Percentiles rank a stretch among this genome's conserved stretches.
Conservation (phyloP, 2,113 vertebrate species). For the Nerophis lumbriciformis region DNA sequence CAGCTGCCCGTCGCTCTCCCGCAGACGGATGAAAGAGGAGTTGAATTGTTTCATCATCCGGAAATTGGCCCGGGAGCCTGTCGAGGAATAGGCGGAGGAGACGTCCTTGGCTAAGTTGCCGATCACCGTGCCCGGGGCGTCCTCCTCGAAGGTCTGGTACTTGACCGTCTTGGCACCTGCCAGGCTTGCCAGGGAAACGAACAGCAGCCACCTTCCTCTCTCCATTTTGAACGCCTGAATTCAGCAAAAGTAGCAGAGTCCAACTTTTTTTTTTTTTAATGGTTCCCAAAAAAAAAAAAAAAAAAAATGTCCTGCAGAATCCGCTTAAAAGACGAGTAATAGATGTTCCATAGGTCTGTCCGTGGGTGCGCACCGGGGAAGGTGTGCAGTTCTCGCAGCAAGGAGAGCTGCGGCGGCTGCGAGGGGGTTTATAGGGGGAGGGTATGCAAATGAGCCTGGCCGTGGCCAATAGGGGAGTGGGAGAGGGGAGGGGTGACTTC, state of each 20-base stretch:
- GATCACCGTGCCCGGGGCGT: slow-evolving; percentile 86
- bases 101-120: slow-evolving; percentile 90
- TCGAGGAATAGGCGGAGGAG: slow-evolving; percentile 60
- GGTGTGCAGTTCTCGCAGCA: slow-evolving; percentile 61
- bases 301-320: slow-evolving; percentile 19
- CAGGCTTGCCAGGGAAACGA: slow-evolving; percentile 47
- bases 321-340: slow-evolving; percentile 18
- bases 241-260: slow-evolving; percentile 27
- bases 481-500: slow-evolving; percentile 38
- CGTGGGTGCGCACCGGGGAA: slow-evolving; percentile 47
- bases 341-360: slow-evolving; percentile 54
- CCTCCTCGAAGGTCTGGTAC: slow-evolving; percentile 91
- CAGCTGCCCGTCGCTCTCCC: slow-evolving; percentile 92
- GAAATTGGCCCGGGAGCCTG: slow-evolving; percentile 80
- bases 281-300: slow-evolving; percentile 18
- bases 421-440: slow-evolving; percentile 79
- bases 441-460: slow-evolving; percentile 84
- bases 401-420: slow-evolving; percentile 68
- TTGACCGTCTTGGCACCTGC: slow-evolving; percentile 79
- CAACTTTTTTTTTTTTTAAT: background rate
- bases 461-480: slow-evolving; percentile 60
- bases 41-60: slow-evolving; percentile 96
- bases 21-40: slow-evolving; percentile 83
- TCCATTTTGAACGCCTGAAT: slow-evolving; percentile 49
- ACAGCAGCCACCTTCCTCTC: slow-evolving; percentile 58